These are phyloP conservation scores for Raillietiella orientalis DNA, from an alignment of 2,888 invertebrate species.

Conservation along the genomic window DNA sequence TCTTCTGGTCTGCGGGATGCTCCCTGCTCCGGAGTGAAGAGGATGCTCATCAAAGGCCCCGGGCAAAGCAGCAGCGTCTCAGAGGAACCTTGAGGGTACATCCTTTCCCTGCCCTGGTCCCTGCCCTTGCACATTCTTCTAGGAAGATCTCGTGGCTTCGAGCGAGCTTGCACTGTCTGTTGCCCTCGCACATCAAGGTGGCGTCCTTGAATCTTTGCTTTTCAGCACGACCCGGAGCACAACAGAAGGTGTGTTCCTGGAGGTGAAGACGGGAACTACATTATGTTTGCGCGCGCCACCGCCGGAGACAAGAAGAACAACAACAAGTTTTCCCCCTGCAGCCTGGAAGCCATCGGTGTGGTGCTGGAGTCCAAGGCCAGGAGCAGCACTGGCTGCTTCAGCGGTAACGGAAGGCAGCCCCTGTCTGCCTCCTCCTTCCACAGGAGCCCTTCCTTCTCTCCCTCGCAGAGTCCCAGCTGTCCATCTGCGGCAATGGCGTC, in stretches of 20 bases:
- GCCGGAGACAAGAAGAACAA: constrained; percentile 94
- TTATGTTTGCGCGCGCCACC: constrained; percentile 96
- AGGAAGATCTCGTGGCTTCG: too few relatives aligned
- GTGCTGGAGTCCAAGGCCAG: constrained; percentile 72
- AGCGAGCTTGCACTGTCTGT: too few relatives aligned
- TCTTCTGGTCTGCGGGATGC: too few relatives aligned
- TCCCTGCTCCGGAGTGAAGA: too few relatives aligned
- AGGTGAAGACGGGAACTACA: constrained; percentile 87
- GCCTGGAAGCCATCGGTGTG: constrained; percentile 61
- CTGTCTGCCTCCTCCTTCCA: neutral
- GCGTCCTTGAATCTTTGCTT: constrained; percentile 6
- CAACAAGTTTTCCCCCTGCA: constrained; percentile 85
- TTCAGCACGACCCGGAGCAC: constrained; percentile 62
- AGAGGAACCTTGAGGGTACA: too few relatives aligned
- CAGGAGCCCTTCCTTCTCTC: neutral
- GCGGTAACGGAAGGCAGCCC: constrained; percentile 20
- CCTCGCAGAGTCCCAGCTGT: constrained; percentile 45
- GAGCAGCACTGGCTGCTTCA: constrained; percentile 66
- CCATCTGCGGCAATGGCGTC: constrained; percentile 92
- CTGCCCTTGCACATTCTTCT: too few relatives aligned
- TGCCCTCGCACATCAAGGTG: too few relatives aligned
- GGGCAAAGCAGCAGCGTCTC: too few relatives aligned
- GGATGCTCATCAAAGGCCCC: too few relatives aligned
- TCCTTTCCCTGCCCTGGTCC: too few relatives aligned
- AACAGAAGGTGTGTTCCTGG: constrained; percentile 52